Base-by-base conservation (phyloP, 2,888 invertebrate species). In the Brassicogethes aeneus region DNA sequence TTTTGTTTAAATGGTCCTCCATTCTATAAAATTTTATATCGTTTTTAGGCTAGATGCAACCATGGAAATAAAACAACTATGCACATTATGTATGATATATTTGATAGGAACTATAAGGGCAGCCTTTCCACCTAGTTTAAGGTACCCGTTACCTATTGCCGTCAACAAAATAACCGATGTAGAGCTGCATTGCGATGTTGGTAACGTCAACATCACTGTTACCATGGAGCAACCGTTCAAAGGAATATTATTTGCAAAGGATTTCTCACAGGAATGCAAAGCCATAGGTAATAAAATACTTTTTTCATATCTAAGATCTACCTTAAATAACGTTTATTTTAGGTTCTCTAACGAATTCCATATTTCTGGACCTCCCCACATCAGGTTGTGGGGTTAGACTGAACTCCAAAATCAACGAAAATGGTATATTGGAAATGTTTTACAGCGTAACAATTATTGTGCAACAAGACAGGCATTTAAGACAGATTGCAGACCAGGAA, bases 401-500 rank as follows among this genome's bases (percentile, higher is more conserved):
- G 1, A 71, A 68, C 42, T 63, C 69, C 7, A 48, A 64, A 57
- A 63, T 72, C 68, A 71, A 62, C 58, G 65, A 70, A 37, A 65
- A 68, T 2, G 67, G 64, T 12, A 66, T 70, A 33, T 63, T 66
- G 44, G 65, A 75, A 56, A 69, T 82, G 59, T 76, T 77, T 57
- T 81, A 82, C 61, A 74, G 74, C 10, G 79, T 82, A 7, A 76
- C 77, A 40, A 66, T 87, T 39, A 77, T 85, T 48, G 70, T 85
- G 16, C 86, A 87, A 62, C 85, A 83, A 75, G 86, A 86, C 57
- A 72, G 75, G 43, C 78, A 80, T 56, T 69, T 87, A 36, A 78
- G 83, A 51, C 85, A 85, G 65, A 79, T 80, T 34, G 77, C 79
- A 0, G 86, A 86, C 57, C 80, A 83, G 55, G 78, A 82, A 54